Percentiles rank a stretch among this genome's conserved stretches.
Conservation (phyloP, 2,888 invertebrate genomes). For the Drosophila buzzatii region DNA sequence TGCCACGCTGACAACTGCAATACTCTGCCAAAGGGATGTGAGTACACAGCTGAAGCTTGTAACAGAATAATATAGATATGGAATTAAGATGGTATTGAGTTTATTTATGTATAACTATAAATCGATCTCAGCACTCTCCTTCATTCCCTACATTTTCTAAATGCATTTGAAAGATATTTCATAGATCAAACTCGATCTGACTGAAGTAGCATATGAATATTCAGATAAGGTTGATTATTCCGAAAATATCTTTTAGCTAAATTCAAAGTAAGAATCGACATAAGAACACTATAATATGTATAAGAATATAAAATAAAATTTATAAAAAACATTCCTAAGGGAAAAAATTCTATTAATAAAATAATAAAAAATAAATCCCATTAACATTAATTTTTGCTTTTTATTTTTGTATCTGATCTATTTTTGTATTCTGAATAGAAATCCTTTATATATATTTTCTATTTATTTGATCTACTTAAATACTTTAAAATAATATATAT, state of each 20-base stretch:
- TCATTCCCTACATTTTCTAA: not conserved
- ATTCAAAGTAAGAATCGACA: no score
- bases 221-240: not conserved
- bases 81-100: not conserved
- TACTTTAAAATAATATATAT: no score
- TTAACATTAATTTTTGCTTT: no score
- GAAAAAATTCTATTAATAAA: no score
- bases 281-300: no score
- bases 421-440: no score
- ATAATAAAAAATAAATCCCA: no score
- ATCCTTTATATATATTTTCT: no score
- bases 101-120: not conserved
- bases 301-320: no score
- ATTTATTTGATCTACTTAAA: no score
- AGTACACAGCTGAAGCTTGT: not conserved
- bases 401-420: no score
- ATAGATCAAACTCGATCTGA: not conserved
- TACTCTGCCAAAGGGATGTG: not conserved
- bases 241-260: not conserved
- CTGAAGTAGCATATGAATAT: not conserved
- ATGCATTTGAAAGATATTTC: not conserved
- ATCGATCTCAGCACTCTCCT: not conserved
- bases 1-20: constrained; percentile 28
- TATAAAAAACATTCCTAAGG: no score
- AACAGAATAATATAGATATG: not conserved